Evolutionary conservation across 1,140 invertebrate species (phyloP).

Genomic region (Trigoniulus corallinus): DNA sequence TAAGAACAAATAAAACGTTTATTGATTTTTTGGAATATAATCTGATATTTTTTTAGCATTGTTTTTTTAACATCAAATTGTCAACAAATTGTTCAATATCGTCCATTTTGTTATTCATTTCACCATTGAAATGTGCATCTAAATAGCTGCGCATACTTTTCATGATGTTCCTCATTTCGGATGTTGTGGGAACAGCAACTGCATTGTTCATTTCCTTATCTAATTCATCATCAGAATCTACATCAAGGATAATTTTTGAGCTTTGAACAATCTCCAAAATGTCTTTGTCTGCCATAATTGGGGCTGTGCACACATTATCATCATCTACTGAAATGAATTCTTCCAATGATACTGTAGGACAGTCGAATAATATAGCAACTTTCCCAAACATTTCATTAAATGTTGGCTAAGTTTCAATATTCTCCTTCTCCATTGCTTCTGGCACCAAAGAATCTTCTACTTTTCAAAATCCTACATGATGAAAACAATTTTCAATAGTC

Average conservation of each 20-base stretch:
- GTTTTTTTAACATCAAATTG: background rate
- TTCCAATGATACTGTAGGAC: background rate
- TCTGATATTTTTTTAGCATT: background rate
- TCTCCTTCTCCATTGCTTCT: background rate
- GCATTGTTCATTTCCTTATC: background rate
- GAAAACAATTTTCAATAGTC: background rate
- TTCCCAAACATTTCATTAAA: background rate
- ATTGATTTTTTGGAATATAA: too few relatives aligned
- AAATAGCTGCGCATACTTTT: background rate
- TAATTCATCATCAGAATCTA: background rate
- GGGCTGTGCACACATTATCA: background rate
- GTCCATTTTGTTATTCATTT: background rate
- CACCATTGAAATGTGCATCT: background rate
- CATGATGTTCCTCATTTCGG: background rate
- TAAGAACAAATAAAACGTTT: background rate
- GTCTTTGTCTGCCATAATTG: background rate
- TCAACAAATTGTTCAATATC: background rate
- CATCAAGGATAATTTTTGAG: background rate
- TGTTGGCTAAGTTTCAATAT: background rate
- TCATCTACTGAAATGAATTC: background rate
- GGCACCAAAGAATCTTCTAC: background rate
- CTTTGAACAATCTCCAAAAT: background rate
- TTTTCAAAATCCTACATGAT: background rate
- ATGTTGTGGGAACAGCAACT: constrained; percentile 2
- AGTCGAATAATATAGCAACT: background rate